A percentile compares a stretch with the other conserved stretches of the same genome.
These are phyloP conservation scores for Haemorhous mexicanus DNA, from an alignment of 2,113 vertebrate genomes.

Conservation along the genomic window DNA sequence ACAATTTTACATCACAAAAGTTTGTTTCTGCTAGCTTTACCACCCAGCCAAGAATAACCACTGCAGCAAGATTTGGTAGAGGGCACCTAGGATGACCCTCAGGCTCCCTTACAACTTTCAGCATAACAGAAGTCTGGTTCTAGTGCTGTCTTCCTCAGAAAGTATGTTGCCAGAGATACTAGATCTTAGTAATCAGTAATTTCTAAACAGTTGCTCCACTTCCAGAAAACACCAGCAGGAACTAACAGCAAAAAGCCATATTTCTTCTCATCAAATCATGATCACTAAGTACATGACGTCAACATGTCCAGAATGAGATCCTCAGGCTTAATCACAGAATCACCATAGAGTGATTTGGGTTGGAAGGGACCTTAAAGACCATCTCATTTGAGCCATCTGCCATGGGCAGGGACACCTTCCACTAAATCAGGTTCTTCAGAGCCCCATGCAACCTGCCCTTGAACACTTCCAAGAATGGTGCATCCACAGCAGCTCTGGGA, in stretches of 20 bases:
- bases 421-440: neutral
- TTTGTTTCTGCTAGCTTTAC: neutral
- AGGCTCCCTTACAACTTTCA: neutral
- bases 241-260: neutral
- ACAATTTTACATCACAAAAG: neutral
- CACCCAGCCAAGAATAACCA: neutral
- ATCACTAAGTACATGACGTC: neutral
- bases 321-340: neutral
- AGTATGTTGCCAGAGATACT: neutral
- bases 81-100: neutral
- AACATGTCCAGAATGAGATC: neutral
- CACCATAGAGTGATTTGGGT: neutral
- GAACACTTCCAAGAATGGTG: neutral
- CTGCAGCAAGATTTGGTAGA: neutral
- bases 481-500: neutral
- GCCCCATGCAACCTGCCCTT: neutral
- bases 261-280: neutral
- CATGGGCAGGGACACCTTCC: neutral
- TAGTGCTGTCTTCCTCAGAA: neutral
- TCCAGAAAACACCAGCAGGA: neutral
- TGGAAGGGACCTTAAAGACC: neutral
- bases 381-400: neutral
- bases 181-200: neutral
- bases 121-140: neutral
- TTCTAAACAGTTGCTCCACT: neutral